Percentiles rank a stretch among this genome's conserved stretches.
Evolutionary conservation across 2,888 invertebrate species (phyloP).

Genomic region (Lochmaea crataegi): DNA sequence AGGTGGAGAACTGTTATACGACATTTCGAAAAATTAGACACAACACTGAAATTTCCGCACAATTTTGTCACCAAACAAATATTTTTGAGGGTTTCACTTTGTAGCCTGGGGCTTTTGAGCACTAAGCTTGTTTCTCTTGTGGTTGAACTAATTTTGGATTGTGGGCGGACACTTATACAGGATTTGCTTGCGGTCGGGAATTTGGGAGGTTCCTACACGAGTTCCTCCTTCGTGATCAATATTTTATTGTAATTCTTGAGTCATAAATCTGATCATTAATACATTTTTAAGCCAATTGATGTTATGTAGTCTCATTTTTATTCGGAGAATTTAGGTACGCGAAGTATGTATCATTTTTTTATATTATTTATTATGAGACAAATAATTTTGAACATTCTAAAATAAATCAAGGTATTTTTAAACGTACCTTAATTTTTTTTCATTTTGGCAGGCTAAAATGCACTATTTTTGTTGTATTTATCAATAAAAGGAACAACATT

Average conservation of each 20-base stretch:
- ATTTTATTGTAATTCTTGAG: slow-evolving; percentile 31
- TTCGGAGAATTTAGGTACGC: background rate
- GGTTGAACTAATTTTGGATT: slow-evolving; percentile 48
- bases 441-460: too few relatives aligned
- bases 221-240: slow-evolving; percentile 49
- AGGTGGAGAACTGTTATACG: slow-evolving; percentile 57
- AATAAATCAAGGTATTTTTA: too few relatives aligned
- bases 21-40: slow-evolving; percentile 49
- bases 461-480: too few relatives aligned
- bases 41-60: slow-evolving; percentile 20
- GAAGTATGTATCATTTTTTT: background rate
- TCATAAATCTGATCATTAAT: slow-evolving; percentile 31
- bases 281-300: slow-evolving; percentile 24
- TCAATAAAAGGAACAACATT: too few relatives aligned
- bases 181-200: slow-evolving; percentile 47
- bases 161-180: slow-evolving; percentile 47
- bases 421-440: too few relatives aligned
- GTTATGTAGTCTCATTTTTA: slow-evolving; percentile 14
- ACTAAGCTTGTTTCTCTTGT: slow-evolving; percentile 48
- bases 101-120: slow-evolving; percentile 45
- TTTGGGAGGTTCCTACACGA: slow-evolving; percentile 47
- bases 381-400: background rate
- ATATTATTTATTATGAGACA: background rate
- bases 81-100: slow-evolving; percentile 39
- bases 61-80: slow-evolving; percentile 29